These are phyloP conservation scores for Excalfactoria chinensis DNA, from an alignment of 2,113 vertebrate genomes.

Conservation along the genomic window DNA sequence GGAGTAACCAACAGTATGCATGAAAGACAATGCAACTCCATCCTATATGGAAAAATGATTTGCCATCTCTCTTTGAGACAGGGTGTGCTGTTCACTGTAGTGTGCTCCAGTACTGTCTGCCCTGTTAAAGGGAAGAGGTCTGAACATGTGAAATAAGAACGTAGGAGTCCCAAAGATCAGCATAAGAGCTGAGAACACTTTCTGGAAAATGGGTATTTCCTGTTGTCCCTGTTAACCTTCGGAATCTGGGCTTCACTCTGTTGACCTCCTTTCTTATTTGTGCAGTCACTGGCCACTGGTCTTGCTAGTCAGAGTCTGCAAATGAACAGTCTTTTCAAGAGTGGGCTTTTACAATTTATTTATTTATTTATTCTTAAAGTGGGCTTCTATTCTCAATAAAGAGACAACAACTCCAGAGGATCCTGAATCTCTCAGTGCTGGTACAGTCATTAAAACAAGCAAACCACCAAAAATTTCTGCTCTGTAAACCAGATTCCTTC, in stretches of 20 bases:
- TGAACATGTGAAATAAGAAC: not conserved
- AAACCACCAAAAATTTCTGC: not conserved
- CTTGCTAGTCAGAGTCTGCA: not conserved
- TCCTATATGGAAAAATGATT: not conserved
- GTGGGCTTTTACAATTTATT: not conserved
- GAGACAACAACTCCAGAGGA: not conserved
- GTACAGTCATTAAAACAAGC: not conserved
- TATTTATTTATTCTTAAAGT: not conserved
- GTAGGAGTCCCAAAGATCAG: not conserved
- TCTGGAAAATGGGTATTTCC: not conserved
- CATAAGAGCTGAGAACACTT: not conserved
- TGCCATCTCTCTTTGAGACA: not conserved
- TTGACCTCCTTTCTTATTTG: not conserved
- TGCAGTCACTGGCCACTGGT: not conserved
- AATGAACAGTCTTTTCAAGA: not conserved
- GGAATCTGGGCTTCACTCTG: not conserved
- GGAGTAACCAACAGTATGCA: not conserved
- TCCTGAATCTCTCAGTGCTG: not conserved
- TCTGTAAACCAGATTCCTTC: not conserved
- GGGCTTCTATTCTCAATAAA: not conserved
- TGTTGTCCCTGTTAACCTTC: not conserved
- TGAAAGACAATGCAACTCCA: not conserved
- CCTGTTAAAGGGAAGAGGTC: not conserved
- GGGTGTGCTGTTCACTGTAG: not conserved
- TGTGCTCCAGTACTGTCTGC: not conserved